A percentile compares a stretch with the other conserved stretches of the same genome.
Evolutionary conservation across 2,797 vertebrate species (phyloP).

Genomic region (Parauchenoglanis ngamensis): DNA sequence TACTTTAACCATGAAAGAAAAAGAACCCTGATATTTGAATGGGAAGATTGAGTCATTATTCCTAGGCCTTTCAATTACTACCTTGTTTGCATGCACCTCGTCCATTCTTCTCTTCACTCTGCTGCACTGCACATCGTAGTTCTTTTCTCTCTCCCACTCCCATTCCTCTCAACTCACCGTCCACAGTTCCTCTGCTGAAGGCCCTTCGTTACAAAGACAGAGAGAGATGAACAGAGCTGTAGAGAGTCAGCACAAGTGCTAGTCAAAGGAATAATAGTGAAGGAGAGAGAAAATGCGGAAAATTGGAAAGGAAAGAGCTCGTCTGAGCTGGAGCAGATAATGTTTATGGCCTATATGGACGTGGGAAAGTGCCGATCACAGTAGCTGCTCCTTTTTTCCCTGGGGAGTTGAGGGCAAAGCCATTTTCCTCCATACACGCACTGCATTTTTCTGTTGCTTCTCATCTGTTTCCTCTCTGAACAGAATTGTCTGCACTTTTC

Average conservation of each 20-base stretch:
- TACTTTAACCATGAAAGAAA: constrained; percentile 11
- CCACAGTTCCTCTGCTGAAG: constrained; percentile 28
- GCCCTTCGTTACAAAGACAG: constrained; percentile 1
- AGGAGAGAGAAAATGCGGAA: constrained; percentile 49
- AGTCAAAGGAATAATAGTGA: constrained; percentile 49
- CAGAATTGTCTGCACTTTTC: constrained; percentile 42
- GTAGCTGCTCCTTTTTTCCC: constrained; percentile 42
- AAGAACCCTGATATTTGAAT: constrained; percentile 1
- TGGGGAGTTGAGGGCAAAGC: constrained; percentile 31
- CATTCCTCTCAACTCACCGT: constrained; percentile 20
- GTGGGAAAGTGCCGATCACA: constrained; percentile 49
- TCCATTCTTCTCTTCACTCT: constrained; percentile 13
- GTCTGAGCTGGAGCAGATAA: constrained; percentile 32
- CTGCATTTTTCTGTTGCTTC: constrained; percentile 44
- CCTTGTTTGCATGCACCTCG: constrained; percentile 12
- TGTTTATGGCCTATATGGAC: constrained; percentile 42
- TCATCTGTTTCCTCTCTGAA: constrained; percentile 57
- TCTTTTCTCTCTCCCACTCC: constrained; percentile 13
- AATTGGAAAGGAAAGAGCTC: constrained; percentile 37
- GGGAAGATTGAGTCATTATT: constrained; percentile 12
- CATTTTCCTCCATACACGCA: constrained; percentile 53
- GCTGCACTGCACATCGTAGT: neutral
- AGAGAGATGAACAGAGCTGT: constrained; percentile 12
- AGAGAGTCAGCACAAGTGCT: constrained; percentile 24
- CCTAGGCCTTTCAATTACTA: neutral